Conservation (phyloP, 2,113 vertebrate genomes). For the Plotosus lineatus region DNA sequence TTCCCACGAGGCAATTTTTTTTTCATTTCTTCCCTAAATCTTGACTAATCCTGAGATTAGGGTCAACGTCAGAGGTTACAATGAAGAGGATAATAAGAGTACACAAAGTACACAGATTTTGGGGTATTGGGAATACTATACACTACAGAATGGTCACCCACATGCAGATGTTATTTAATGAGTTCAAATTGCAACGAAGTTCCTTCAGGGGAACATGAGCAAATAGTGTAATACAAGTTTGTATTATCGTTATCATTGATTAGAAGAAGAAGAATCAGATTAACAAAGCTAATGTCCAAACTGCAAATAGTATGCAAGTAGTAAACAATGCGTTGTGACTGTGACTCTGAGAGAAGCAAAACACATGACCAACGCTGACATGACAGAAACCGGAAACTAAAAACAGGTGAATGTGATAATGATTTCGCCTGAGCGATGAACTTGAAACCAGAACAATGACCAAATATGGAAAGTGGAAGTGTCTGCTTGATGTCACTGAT, state of each 20-base stretch:
- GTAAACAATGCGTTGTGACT: conserved; percentile 1
- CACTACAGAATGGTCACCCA: background rate
- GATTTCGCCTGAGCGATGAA: background rate
- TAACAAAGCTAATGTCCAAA: background rate
- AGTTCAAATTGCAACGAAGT: background rate
- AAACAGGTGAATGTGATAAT: conserved; percentile 21
- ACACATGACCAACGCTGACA: conserved; percentile 6
- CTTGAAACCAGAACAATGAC: conserved; percentile 2
- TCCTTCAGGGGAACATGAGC: background rate
- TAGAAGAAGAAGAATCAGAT: background rate
- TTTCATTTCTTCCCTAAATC: background rate
- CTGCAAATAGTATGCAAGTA: background rate
- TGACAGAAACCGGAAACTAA: conserved; percentile 14
- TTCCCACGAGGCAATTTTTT: too few relatives aligned
- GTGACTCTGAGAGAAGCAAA: background rate
- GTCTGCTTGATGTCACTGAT: conserved; percentile 7
- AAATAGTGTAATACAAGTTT: background rate
- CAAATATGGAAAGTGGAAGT: background rate
- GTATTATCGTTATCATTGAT: too few relatives aligned
- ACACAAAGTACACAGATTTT: background rate
- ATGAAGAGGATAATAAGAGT: background rate
- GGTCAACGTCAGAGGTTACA: conserved; percentile 5
- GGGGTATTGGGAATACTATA: background rate
- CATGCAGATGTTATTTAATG: background rate
- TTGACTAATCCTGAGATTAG: background rate